Conservation (phyloP, 2,113 vertebrate species). For the Strix uralensis region DNA sequence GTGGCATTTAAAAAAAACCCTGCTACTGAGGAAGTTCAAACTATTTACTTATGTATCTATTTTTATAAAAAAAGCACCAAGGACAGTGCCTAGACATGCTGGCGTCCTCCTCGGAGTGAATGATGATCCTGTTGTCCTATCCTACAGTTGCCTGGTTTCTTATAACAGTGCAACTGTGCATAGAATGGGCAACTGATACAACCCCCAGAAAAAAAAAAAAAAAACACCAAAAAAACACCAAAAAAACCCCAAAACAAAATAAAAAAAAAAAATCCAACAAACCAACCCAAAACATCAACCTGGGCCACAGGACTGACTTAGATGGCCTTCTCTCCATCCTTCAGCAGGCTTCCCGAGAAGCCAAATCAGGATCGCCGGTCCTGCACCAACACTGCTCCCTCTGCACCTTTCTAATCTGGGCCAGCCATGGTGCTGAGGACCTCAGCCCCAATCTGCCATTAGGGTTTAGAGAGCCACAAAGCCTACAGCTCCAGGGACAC, state of each 20-base stretch:
- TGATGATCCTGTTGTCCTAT: neutral
- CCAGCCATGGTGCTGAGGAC: neutral
- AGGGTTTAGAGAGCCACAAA: neutral
- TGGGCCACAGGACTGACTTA: neutral
- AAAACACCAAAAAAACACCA: neutral
- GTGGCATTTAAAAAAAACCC: neutral
- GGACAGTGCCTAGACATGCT: neutral
- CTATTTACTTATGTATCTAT: neutral
- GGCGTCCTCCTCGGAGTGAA: neutral
- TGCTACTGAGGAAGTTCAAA: neutral
- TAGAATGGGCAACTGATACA: neutral
- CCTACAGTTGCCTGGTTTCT: neutral
- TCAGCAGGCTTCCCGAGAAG: rapidly evolving
- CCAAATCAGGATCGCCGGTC: rapidly evolving
- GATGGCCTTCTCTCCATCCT: neutral
- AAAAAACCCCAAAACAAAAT: neutral
- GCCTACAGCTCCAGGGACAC: neutral
- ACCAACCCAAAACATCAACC: too few species aligned
- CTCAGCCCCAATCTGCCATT: neutral
- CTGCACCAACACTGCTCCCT: neutral
- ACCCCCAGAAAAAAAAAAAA: neutral
- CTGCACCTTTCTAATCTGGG: neutral
- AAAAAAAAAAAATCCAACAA: too few species aligned
- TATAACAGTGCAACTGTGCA: neutral
- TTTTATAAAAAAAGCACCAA: neutral